Evolutionary conservation across 2,113 vertebrate species (phyloP).

Genomic region (Platichthys stellatus): DNA sequence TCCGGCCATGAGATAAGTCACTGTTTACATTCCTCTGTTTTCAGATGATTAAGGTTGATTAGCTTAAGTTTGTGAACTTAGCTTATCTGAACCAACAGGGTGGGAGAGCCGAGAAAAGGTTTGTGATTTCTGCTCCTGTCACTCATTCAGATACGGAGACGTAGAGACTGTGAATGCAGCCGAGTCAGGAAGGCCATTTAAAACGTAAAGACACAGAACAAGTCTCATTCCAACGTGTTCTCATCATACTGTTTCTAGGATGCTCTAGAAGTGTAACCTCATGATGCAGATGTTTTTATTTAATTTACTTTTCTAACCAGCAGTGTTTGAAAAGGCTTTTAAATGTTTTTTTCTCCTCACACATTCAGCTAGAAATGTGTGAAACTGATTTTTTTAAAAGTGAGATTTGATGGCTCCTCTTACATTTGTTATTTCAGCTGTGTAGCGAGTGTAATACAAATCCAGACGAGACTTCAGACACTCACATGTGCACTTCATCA

Average conservation of each 20-base stretch:
- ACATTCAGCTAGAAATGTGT: too few species aligned
- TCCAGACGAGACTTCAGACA: background rate
- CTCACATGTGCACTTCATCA: background rate
- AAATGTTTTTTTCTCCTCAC: too few species aligned
- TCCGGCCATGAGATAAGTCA: constrained; percentile 22
- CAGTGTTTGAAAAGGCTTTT: too few species aligned
- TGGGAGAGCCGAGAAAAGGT: background rate
- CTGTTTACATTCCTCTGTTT: constrained; percentile 56
- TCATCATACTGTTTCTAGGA: too few species aligned
- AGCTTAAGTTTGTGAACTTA: constrained; percentile 59
- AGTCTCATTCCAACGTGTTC: too few species aligned
- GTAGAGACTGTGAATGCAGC: background rate
- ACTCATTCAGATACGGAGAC: background rate
- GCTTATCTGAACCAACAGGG: constrained; percentile 65
- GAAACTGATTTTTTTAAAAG: background rate
- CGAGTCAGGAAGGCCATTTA: too few species aligned
- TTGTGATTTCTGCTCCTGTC: background rate
- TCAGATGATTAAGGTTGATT: constrained; percentile 45
- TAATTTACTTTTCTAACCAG: too few species aligned
- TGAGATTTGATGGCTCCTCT: background rate
- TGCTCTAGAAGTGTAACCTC: too few species aligned
- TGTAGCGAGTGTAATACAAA: background rate
- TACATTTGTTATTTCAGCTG: background rate
- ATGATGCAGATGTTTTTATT: too few species aligned
- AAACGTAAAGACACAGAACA: too few species aligned